Evolutionary conservation across 1,140 invertebrate genomes (phyloP).

Genomic region (Anthonomus grandis): DNA sequence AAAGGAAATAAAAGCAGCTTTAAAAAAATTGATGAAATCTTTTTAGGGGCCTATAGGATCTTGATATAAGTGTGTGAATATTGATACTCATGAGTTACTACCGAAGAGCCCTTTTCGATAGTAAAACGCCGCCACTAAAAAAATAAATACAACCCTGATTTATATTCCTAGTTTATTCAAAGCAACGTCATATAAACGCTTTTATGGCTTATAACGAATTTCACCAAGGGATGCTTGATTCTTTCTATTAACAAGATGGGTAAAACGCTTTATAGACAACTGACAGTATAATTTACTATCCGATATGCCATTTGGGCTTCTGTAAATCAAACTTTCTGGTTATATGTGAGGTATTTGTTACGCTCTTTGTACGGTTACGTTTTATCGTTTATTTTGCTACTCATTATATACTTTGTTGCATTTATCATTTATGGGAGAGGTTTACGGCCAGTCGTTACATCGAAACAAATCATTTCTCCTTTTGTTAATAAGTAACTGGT

Average conservation of each 20-base stretch:
- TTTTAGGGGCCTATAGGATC: slow-evolving; percentile 16
- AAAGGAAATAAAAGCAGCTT: slow-evolving; percentile 22
- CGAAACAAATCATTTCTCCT: too few species aligned
- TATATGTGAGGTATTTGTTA: slow-evolving; percentile 11
- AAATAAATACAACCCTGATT: slow-evolving; percentile 28
- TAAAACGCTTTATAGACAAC: slow-evolving; percentile 19
- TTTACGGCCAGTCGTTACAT: too few species aligned
- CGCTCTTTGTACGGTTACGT: slow-evolving; percentile 1
- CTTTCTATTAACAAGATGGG: slow-evolving; percentile 22
- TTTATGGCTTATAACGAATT: slow-evolving; percentile 30
- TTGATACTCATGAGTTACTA: slow-evolving; percentile 23
- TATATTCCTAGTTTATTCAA: slow-evolving; percentile 27
- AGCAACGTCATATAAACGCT: slow-evolving; percentile 21
- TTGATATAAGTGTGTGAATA: slow-evolving; percentile 27
- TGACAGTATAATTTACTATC: slow-evolving; percentile 20
- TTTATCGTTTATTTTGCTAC: slow-evolving; percentile 18
- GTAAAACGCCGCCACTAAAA: slow-evolving; percentile 28
- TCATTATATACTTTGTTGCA: slow-evolving; percentile 9
- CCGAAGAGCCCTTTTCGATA: slow-evolving; percentile 14
- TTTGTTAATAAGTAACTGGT: too few species aligned
- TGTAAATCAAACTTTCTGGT: slow-evolving; percentile 1
- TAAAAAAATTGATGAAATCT: slow-evolving; percentile 24
- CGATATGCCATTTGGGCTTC: slow-evolving; percentile 4
- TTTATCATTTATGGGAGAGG: slow-evolving; percentile 4
- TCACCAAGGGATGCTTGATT: slow-evolving; percentile 19